phyloP scores from a whole-genome alignment of 2,888 invertebrate genomes.

The Magallana nippona region DNA sequence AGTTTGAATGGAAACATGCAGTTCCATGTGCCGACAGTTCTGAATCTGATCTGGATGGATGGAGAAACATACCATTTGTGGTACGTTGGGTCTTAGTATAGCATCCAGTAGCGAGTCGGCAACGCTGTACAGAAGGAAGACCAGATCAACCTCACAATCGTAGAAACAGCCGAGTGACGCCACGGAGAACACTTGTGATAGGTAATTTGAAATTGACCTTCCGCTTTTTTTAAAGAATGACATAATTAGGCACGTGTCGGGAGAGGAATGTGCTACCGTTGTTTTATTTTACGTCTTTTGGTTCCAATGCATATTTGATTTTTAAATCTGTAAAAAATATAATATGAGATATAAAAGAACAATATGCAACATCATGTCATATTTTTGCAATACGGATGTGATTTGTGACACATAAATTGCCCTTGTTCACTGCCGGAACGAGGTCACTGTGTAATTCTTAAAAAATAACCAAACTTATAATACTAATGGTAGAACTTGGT shows the following conservation, averaged over 20 bases:
- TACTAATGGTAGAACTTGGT: too few species aligned
- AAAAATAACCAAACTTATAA: too few species aligned
- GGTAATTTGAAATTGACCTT: background rate
- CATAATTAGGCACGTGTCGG: background rate
- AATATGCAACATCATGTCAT: too few species aligned
- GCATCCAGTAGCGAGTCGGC: conserved; percentile 78
- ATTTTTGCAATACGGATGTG: too few species aligned
- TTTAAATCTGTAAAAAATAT: too few species aligned
- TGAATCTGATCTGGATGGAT: conserved; percentile 57
- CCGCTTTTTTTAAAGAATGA: background rate
- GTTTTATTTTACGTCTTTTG: too few species aligned
- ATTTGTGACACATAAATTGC: too few species aligned
- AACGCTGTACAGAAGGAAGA: conserved; percentile 76
- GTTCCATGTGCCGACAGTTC: conserved; percentile 60
- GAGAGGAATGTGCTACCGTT: too few species aligned
- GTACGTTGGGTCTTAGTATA: conserved; percentile 74
- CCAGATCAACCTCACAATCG: conserved; percentile 68
- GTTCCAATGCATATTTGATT: too few species aligned
- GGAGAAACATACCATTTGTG: conserved; percentile 69
- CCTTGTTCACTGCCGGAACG: too few species aligned
- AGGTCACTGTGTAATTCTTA: too few species aligned
- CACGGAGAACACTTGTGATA: conserved; percentile 25
- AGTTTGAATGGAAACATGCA: conserved; percentile 64
- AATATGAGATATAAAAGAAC: too few species aligned
- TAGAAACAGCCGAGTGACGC: conserved; percentile 54